A percentile compares a stretch with the other conserved stretches of the same genome.
Evolutionary conservation across 2,113 vertebrate species (phyloP).

Genomic region (Eleginops maclovinus): DNA sequence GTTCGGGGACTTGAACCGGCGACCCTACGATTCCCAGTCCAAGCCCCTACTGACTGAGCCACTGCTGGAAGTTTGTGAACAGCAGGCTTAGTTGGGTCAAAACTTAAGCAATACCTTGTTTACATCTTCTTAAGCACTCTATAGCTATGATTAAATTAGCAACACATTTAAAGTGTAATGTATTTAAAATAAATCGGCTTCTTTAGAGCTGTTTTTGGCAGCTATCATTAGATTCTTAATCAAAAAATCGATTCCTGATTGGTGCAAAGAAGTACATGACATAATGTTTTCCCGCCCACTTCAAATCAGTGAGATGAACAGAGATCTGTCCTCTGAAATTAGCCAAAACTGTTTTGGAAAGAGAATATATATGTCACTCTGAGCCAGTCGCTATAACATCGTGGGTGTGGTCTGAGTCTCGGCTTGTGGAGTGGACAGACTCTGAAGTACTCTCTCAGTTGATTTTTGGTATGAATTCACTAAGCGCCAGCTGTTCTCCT

Average conservation of each 20-base stretch:
- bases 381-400: not conserved
- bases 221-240: not conserved
- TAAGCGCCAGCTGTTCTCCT: conserved; percentile 23
- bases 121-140: not conserved
- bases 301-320: not conserved
- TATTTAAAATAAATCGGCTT: not conserved
- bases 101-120: not conserved
- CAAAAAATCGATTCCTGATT: not conserved
- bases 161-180: not conserved
- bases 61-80: too few species aligned
- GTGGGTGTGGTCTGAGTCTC: not conserved
- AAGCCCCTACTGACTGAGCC: too few species aligned
- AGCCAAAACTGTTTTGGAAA: not conserved
- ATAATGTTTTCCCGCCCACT: not conserved
- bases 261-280: not conserved
- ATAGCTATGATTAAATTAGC: too few species aligned
- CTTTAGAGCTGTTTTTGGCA: not conserved
- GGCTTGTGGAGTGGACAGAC: not conserved
- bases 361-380: not conserved
- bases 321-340: not conserved
- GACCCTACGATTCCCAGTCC: too few species aligned
- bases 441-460: not conserved
- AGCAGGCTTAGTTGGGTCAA: not conserved
- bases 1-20: too few species aligned
- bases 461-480: not conserved